phyloP scores from a whole-genome alignment of 1,140 invertebrate genomes.

The Hylaeus volcanicus region DNA sequence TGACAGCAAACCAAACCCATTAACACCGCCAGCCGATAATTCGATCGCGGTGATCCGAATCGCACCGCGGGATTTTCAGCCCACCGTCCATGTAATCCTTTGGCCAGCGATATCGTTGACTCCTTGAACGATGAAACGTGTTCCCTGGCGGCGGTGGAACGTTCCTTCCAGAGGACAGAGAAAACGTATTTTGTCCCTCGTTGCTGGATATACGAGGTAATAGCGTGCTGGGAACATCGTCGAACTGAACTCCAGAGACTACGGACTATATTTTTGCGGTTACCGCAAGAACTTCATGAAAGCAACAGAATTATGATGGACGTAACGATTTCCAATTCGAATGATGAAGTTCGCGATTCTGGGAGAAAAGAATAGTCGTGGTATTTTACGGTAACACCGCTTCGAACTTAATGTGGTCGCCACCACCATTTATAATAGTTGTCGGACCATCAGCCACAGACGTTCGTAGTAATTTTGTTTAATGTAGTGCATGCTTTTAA shows the following conservation, averaged over 20 bases:
- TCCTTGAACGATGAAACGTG: not conserved
- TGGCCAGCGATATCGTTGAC: not conserved
- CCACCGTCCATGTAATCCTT: not conserved
- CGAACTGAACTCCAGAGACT: not conserved
- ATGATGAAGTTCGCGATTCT: no score
- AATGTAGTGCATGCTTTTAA: no score
- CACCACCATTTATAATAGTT: no score
- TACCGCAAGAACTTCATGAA: not conserved
- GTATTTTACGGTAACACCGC: no score
- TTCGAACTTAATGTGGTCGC: no score
- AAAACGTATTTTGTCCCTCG: constrained; percentile 2
- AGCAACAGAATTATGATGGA: not conserved
- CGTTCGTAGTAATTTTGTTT: no score
- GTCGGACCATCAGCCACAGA: no score
- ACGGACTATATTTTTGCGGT: not conserved
- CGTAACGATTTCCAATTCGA: no score
- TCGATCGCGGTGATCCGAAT: constrained; percentile 28
- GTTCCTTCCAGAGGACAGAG: not conserved
- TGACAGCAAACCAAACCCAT: constrained; percentile 8
- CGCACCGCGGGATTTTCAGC: constrained; percentile 22
- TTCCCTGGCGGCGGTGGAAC: not conserved
- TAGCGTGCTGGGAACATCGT: not conserved
- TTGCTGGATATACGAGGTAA: not conserved
- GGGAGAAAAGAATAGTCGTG: no score
- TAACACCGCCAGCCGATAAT: constrained; percentile 28